These are phyloP conservation scores for Eucidaris tribuloides DNA, from an alignment of 35 echinoderm and acorn worm genomes.

Conservation along the genomic window DNA sequence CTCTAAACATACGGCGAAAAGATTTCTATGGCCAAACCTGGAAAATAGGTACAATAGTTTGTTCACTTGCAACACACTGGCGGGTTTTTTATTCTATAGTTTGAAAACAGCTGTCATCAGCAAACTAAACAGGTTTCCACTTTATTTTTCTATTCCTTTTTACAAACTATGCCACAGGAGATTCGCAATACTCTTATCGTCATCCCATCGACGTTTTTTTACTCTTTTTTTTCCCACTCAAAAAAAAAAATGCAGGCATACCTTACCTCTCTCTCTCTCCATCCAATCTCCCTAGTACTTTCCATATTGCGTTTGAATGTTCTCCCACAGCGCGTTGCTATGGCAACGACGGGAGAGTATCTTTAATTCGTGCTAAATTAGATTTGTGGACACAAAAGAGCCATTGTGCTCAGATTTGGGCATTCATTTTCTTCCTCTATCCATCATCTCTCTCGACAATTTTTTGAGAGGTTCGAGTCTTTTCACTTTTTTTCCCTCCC, in stretches of 20 bases:
- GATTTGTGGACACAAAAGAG: slow-evolving; percentile 24
- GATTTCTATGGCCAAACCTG: slow-evolving; percentile 13
- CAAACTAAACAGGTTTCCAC: slow-evolving; percentile 15
- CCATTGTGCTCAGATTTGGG: slow-evolving; percentile 30
- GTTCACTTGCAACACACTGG: neutral
- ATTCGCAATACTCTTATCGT: slow-evolving; percentile 11
- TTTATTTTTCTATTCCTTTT: neutral
- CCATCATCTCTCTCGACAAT: neutral
- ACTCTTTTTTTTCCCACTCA: too few relatives aligned
- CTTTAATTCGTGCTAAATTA: slow-evolving; percentile 30
- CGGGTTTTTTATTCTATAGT: slow-evolving; percentile 7
- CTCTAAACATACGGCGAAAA: slow-evolving; percentile 27
- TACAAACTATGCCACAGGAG: neutral
- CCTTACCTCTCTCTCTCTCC: slow-evolving; percentile 1
- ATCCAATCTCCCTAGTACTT: neutral
- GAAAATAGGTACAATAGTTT: slow-evolving; percentile 19
- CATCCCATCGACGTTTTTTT: too few relatives aligned
- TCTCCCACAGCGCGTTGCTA: slow-evolving; percentile 25
- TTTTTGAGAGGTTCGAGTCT: too few relatives aligned
- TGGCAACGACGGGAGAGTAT: slow-evolving; percentile 19
- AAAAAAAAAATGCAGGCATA: neutral
- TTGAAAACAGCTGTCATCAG: slow-evolving; percentile 31
- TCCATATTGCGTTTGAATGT: slow-evolving; percentile 15
- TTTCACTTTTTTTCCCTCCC: too few relatives aligned
- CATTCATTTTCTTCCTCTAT: neutral